These are phyloP conservation scores for Agonopterix subpropinquella DNA, from an alignment of 2,888 invertebrate genomes.

Conservation along the genomic window DNA sequence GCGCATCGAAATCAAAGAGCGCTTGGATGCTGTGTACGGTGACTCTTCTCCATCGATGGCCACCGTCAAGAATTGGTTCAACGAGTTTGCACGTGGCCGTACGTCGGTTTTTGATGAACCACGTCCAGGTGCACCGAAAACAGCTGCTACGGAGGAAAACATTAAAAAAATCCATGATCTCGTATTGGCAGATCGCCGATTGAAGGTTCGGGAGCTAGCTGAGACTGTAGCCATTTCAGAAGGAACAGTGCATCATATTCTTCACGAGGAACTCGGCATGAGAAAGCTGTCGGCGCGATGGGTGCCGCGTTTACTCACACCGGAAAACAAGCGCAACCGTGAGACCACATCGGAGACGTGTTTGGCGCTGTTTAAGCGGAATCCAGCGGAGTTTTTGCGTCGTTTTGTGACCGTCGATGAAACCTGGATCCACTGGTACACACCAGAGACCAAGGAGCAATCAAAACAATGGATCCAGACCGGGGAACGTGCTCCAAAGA, in stretches of 20 bases:
- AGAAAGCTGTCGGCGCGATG: conserved; percentile 23
- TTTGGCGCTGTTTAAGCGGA: conserved; percentile 6
- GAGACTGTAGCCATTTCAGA: conserved; percentile 10
- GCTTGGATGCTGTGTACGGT: too few species aligned
- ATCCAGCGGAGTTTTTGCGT: conserved; percentile 3
- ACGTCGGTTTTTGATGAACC: too few species aligned
- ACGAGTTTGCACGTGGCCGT: too few species aligned
- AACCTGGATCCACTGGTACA: conserved; percentile 5
- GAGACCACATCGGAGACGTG: not conserved
- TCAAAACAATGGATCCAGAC: conserved; percentile 8
- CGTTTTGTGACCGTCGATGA: conserved; percentile 5
- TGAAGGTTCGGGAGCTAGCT: conserved; percentile 15
- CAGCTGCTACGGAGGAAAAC: conserved; percentile 10
- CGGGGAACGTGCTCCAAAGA: conserved; percentile 12
- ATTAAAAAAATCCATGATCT: conserved; percentile 19
- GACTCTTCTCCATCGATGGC: too few species aligned
- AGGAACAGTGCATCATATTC: conserved; percentile 11
- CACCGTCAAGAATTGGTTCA: too few species aligned
- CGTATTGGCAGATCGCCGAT: conserved; percentile 12
- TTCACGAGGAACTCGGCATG: conserved; percentile 18
- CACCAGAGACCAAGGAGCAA: conserved; percentile 7
- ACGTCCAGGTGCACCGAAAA: too few species aligned
- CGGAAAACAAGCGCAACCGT: conserved; percentile 15
- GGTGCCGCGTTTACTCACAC: conserved; percentile 25
- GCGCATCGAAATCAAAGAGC: too few species aligned